Conservation (phyloP, 2,888 invertebrate species). For the Malachius bipustulatus region DNA sequence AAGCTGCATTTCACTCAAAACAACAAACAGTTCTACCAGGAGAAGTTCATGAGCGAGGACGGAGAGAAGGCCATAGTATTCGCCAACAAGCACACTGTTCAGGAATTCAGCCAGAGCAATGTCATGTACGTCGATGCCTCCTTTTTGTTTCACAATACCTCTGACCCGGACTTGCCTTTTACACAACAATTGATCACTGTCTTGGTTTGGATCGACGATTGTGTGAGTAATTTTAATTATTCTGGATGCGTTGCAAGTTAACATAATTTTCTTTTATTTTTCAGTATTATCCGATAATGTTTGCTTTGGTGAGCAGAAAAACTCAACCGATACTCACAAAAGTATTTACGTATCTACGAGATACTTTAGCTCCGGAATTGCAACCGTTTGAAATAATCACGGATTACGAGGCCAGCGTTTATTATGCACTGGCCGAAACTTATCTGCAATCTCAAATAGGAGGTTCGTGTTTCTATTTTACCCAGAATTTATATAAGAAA, state of each 20-base stretch:
- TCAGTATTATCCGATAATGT: constrained; percentile 33
- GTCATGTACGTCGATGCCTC: constrained; percentile 34
- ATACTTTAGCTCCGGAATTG: constrained; percentile 27
- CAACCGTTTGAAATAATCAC: constrained; percentile 33
- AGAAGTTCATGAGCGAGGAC: constrained; percentile 46
- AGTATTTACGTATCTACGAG: constrained; percentile 28
- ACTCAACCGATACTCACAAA: constrained; percentile 29
- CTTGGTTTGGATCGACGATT: constrained; percentile 30
- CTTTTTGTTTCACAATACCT: too few species aligned
- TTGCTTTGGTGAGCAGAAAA: constrained; percentile 28
- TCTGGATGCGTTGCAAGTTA: too few species aligned
- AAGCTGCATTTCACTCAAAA: constrained; percentile 31
- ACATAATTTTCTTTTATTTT: too few species aligned
- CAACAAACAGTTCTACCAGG: constrained; percentile 39
- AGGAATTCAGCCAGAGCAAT: constrained; percentile 25
- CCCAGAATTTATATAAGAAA: constrained; percentile 34
- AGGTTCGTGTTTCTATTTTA: constrained; percentile 33
- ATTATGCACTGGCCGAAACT: constrained; percentile 32
- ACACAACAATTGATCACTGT: constrained; percentile 31
- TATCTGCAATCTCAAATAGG: constrained; percentile 32
- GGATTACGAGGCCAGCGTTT: constrained; percentile 32
- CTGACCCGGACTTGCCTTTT: constrained; percentile 29
- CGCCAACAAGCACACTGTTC: constrained; percentile 27
- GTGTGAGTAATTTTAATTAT: constrained; percentile 30
- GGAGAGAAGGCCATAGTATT: constrained; percentile 33